Evolutionary conservation across 2,113 vertebrate species (phyloP).

Genomic region (Tachuris rubrigastra): DNA sequence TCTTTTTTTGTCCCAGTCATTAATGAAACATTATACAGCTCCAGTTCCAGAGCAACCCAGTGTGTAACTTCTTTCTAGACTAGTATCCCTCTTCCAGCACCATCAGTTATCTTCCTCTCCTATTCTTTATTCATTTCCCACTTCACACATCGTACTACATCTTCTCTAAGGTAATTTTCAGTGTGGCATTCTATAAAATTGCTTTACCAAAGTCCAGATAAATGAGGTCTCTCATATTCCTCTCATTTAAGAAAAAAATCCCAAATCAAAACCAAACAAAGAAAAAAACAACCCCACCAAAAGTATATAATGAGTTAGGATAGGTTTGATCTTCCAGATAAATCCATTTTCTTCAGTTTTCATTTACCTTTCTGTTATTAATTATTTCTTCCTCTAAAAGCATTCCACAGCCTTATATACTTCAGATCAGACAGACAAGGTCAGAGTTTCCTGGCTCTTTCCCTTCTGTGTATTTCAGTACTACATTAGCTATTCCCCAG

Average conservation of each 20-base stretch:
- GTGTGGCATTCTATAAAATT: not conserved
- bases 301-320: not conserved
- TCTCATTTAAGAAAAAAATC: not conserved
- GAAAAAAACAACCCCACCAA: not conserved
- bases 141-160: not conserved
- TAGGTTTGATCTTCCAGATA: not conserved
- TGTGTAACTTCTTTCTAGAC: not conserved
- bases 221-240: not conserved
- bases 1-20: not conserved
- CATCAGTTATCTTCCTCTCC: not conserved
- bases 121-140: not conserved
- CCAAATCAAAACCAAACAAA: not conserved
- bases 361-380: conserved; percentile 13
- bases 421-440: not conserved
- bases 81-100: not conserved
- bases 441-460: not conserved
- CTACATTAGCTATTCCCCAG: not conserved
- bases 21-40: not conserved
- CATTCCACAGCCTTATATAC: not conserved
- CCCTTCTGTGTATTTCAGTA: not conserved
- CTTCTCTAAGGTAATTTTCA: not conserved
- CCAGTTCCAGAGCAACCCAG: not conserved
- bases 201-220: not conserved
- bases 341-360: not conserved
- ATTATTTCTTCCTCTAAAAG: not conserved